Evolutionary conservation across 2,797 vertebrate genomes (phyloP).

Genomic region (Chromis chromis): DNA sequence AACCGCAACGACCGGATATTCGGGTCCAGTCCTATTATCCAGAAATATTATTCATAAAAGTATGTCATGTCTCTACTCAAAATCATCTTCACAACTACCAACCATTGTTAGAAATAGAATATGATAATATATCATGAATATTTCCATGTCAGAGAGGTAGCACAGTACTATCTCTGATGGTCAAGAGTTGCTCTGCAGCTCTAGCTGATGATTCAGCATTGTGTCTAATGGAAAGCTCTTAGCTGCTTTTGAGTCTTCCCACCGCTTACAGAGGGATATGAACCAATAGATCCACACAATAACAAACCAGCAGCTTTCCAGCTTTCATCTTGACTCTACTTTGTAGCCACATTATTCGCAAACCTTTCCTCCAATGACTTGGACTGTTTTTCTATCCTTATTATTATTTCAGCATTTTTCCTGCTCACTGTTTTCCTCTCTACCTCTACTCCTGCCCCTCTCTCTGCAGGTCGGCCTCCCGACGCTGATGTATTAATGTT

Average conservation of each 20-base stretch:
- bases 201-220: conserved; percentile 59
- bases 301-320: conserved; percentile 30
- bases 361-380: neutral
- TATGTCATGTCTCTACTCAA: neutral
- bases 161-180: conserved; percentile 37
- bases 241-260: conserved; percentile 56
- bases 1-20: too few relatives aligned
- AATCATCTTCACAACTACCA: neutral
- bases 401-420: conserved; percentile 2
- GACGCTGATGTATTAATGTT: conserved; percentile 29
- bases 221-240: conserved; percentile 68
- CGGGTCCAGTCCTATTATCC: too few relatives aligned
- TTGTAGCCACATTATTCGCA: neutral
- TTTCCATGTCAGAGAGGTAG: neutral
- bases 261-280: conserved; percentile 28
- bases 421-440: neutral
- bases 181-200: conserved; percentile 23
- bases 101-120: too few relatives aligned
- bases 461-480: conserved; percentile 4
- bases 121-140: neutral
- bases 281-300: neutral
- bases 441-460: conserved; percentile 7
- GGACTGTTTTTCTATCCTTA: neutral
- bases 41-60: too few relatives aligned
- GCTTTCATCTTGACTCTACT: conserved; percentile 19